Base-by-base conservation (phyloP, 2,797 vertebrate genomes). In the Anniella stebbinsi region DNA sequence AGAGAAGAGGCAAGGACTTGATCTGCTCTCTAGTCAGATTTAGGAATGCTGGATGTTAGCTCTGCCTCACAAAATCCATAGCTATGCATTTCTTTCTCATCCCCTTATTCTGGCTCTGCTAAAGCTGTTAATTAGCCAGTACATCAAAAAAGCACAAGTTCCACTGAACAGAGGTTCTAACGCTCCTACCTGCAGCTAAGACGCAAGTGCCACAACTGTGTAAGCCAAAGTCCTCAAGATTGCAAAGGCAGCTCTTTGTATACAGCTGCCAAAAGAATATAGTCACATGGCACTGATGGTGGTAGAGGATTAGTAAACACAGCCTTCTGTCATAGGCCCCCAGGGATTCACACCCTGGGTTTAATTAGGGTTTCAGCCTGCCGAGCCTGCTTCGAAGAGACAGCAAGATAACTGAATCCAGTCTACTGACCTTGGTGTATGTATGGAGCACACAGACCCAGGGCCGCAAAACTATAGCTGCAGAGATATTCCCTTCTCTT, bases 221-320 rank as follows among this genome's bases (percentile, higher is more conserved):
- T 92, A 91, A 86, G 41, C 12, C 30, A 25, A 95, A 93, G 89
- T 95, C 92, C 85, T 93, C 91, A 80, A 89, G 94, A 94, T 92
- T 1, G 17, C 57, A 87, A 90, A 94, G 92, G 41, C 84, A 87
- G 92, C 54, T 0, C 84, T 94, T 94, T 92, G 94, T 93, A 94
- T 87, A 92, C 95, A 92, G 94, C 95, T 95, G 95, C 95, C 95
- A 94, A 94, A 91, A 93, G 92, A 94, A 94, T 94, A 92, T 93
- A 92, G 91, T 94, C 94, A 57, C 88, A 80, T 60, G 63, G 90
- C 33, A 87, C 69, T 88, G 95, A 95, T 93, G 91, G 93, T 92
- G 94, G 0, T 87, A 81, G 91, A 92, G 91, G 91, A 86, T 95
- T 90, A 94, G 92, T 93, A 93, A 91, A 93, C 89, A 95, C 80